Evolutionary conservation across 2,797 vertebrate genomes (phyloP).

Genomic region (Clarias fuscus): DNA sequence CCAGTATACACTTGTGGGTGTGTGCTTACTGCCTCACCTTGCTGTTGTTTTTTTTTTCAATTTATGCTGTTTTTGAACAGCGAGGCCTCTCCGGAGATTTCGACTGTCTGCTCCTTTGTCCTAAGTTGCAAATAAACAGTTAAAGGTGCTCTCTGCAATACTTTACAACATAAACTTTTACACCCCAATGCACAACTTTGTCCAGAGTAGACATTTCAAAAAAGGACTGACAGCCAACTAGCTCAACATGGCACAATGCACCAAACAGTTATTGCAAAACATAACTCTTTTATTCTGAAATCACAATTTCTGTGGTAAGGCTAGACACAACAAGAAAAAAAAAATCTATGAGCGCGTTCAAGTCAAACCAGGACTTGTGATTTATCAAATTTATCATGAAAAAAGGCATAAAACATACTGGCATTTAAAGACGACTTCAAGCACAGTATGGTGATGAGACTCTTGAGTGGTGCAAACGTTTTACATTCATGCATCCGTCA

Average conservation of each 20-base stretch:
- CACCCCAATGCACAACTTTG: background rate
- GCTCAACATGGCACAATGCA: background rate
- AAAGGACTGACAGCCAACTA: background rate
- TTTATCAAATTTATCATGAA: too few relatives aligned
- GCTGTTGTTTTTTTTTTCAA: constrained; percentile 30
- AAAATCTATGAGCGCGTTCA: too few relatives aligned
- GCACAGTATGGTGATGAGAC: too few relatives aligned
- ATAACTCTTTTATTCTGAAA: background rate
- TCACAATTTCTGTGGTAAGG: background rate
- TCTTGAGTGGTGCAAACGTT: too few relatives aligned
- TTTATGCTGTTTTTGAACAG: constrained; percentile 49
- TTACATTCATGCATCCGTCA: too few relatives aligned
- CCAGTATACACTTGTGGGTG: background rate
- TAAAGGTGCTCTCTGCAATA: constrained; percentile 37
- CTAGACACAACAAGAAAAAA: too few relatives aligned
- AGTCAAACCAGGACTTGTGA: too few relatives aligned
- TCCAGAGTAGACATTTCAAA: background rate
- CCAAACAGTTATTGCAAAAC: background rate
- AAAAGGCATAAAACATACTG: too few relatives aligned
- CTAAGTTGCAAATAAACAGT: constrained; percentile 20
- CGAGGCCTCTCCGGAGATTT: constrained; percentile 46
- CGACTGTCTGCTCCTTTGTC: constrained; percentile 46
- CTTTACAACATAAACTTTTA: background rate
- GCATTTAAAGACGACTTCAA: too few relatives aligned
- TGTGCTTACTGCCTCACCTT: constrained; percentile 36